Evolutionary conservation across 2,113 vertebrate genomes (phyloP).

Genomic region (Ptychochromis oligacanthus): DNA sequence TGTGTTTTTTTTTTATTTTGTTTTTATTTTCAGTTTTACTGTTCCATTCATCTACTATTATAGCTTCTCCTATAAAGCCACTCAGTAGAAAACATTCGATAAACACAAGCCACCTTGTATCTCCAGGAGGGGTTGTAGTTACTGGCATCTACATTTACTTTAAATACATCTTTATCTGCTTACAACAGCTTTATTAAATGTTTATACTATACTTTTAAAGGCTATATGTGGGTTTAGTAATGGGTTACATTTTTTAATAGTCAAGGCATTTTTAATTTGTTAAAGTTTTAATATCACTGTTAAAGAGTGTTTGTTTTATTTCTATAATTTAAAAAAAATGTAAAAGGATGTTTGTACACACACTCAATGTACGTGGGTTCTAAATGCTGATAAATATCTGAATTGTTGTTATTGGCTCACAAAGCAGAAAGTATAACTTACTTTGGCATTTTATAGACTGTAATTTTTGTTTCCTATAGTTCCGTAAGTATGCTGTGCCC

Average conservation of each 20-base stretch:
- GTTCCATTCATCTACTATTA: background rate
- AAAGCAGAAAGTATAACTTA: background rate
- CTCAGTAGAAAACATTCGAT: background rate
- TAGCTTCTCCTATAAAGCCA: background rate
- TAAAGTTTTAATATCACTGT: background rate
- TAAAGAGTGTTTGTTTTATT: background rate
- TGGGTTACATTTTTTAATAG: background rate
- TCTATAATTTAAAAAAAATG: background rate
- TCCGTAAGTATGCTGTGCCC: conserved; percentile 56
- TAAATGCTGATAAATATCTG: background rate
- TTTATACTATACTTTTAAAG: background rate
- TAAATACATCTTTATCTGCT: background rate
- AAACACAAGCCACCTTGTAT: background rate
- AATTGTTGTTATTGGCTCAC: background rate
- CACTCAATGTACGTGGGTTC: background rate
- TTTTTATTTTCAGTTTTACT: background rate
- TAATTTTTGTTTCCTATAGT: conserved; percentile 47
- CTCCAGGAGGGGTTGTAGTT: background rate
- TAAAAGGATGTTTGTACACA: background rate
- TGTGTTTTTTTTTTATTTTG: background rate
- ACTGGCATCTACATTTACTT: background rate
- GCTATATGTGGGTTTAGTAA: background rate
- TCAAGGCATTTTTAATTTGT: background rate
- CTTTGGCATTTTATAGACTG: background rate
- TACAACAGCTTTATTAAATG: background rate